Base-by-base conservation (phyloP, 1,140 invertebrate genomes). In the Aphelinus atriplicis region DNA sequence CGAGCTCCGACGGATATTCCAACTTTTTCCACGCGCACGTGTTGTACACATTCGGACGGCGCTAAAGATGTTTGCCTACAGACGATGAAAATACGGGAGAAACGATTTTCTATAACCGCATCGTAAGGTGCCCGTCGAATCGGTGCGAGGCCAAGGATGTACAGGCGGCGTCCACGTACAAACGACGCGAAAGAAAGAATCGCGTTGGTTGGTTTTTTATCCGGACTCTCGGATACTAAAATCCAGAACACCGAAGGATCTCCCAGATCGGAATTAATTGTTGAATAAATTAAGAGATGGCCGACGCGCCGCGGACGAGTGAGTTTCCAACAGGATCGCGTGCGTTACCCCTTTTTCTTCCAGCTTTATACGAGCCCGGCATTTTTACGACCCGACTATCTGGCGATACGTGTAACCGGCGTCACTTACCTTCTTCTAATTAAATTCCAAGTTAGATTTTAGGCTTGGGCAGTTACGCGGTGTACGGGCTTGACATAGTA, bases 351-450 rank as follows among this genome's bases (percentile, higher is more conserved):
- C 46, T 55, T 71, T 71, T 55, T 71, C 26, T 43, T 26, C 58
- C 7, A 6, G 7, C 42, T 63, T 65, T 26, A 26, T 65, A 65
- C 55, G 47, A 65, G 62, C 10, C 7, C 7, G 47, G 58, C 9
- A 63, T 47, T 71, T 53, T 71, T 71, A n/a, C 42, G 60, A 53
- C 1, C 3, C n/a, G 47, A 46, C 10, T 45, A 71, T 55, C 10
- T 1, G 50, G 3, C 66, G 70, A 58, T 50, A 56, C 46, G 69
- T 65, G 9, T 43, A n/a, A 75, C 26, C 26, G 56, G 58, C 71
- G 63, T 74, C 66, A 70, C 61, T 72, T 63, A 48, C 45, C 67
- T 66, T 67, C 26, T 55, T 76, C 48, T 76, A 71, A 58, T 71
- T 65, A 66, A 75, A 61, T 72, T 69, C n/a, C 1, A 65, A 73